Evolutionary conservation across 2,888 invertebrate species (phyloP).

Genomic region (Bombyx huttoni): DNA sequence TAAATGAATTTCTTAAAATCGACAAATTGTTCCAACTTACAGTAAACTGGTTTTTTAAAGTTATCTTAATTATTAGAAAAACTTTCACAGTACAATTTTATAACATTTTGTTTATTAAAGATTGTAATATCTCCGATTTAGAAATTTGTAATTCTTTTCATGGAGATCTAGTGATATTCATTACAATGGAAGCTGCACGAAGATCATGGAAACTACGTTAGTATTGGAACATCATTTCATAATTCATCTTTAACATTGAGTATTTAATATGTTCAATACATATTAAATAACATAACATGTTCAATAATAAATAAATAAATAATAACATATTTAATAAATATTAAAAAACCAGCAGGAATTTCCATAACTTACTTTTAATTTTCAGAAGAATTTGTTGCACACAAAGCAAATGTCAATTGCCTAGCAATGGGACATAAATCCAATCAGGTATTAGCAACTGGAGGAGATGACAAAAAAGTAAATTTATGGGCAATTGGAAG

Average conservation of each 20-base stretch:
- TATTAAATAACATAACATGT: too few relatives aligned
- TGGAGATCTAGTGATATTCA: constrained; percentile 22
- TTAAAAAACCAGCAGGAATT: too few relatives aligned
- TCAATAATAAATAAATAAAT: too few relatives aligned
- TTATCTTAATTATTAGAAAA: too few relatives aligned
- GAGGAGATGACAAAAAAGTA: constrained; percentile 97
- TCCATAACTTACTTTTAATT: constrained; percentile 13
- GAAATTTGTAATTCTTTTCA: constrained; percentile 26
- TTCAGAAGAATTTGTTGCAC: constrained; percentile 90
- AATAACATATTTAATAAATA: too few relatives aligned
- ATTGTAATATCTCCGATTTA: constrained; percentile 3
- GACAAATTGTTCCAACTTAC: too few relatives aligned
- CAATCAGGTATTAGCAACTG: constrained; percentile 91
- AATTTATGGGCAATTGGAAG: constrained; percentile 98
- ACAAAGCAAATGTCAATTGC: constrained; percentile 89
- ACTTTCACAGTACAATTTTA: too few relatives aligned
- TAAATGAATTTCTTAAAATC: too few relatives aligned
- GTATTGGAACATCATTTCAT: constrained; percentile 33
- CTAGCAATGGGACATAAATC: constrained; percentile 92
- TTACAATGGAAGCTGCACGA: constrained; percentile 69
- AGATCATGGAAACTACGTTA: constrained; percentile 89
- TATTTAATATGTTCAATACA: not conserved
- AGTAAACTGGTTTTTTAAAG: too few relatives aligned
- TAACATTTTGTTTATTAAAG: not conserved
- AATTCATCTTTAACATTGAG: not conserved